Evolutionary conservation across 2,113 vertebrate species (phyloP), one percentile per base, ranked within the genome.

Genomic region (Ciconia boyciana): DNA sequence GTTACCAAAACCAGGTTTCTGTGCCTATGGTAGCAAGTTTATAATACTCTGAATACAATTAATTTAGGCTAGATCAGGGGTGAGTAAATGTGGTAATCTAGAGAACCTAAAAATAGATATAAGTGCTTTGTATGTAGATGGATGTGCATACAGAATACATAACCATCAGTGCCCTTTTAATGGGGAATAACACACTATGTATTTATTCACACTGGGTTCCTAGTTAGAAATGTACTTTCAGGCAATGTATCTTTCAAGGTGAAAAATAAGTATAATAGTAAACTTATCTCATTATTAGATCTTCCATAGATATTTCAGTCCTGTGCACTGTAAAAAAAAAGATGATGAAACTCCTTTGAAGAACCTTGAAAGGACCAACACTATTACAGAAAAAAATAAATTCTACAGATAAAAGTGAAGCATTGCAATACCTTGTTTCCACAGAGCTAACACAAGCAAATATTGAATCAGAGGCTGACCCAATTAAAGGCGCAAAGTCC

Each of bases 401-500:
- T 83, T 58, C 72, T 88, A 41, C 76, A 41, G 84, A 87, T 97
- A 89, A 96, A 88, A 96, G 11, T 66, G 75, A 95, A 96, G 55
- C 66, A 90, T 90, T 97, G 64, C 78, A 92, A 93, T 83, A 72
- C 76, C 76, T 79, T 74, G n/a, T 70, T 96, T 91, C 78, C 82
- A 64, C 64, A 91, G 36, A 90, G n/a, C 49, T 84, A 88, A 83
- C 60, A 89, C 76, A 96, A 79, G 57, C 57, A 97, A 97, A 96
- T 97, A 96, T 39, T 91, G 96, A 97, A 94, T 89, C 51, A 94
- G 91, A 95, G 52, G 57, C 62, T 93, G 58, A 97, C 64, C 51
- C 83, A 97, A 95, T 97, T 98, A 97, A 97, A 98, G 51, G 44
- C 14, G 11, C 77, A 68, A 97, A 96, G 64, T 90, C 41, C 28